phyloP scores from a whole-genome alignment of 2,888 invertebrate genomes.

The Colletes collaris region DNA sequence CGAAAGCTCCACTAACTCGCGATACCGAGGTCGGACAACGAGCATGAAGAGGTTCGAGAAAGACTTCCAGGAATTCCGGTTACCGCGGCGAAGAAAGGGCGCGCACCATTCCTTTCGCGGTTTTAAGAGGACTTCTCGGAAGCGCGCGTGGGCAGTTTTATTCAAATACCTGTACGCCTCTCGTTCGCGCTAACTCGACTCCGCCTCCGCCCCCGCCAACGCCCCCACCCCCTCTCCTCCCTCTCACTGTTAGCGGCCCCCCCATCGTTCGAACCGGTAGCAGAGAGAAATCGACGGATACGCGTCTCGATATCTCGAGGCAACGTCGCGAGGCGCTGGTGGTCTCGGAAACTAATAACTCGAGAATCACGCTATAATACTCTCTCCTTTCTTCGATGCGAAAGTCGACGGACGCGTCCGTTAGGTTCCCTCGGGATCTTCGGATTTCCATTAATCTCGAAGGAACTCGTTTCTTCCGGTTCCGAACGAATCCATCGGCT shows the following conservation, averaged over 20 bases:
- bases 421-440: background rate
- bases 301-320: slow-evolving; percentile 14
- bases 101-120: slow-evolving; percentile 39
- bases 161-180: slow-evolving; percentile 31
- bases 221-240: too few relatives aligned
- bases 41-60: background rate
- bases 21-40: slow-evolving; percentile 2
- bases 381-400: background rate
- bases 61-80: slow-evolving; percentile 41
- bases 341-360: slow-evolving; percentile 4
- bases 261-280: background rate
- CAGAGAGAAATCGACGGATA: slow-evolving; percentile 35
- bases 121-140: slow-evolving; percentile 43
- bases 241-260: background rate
- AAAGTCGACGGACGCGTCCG: background rate
- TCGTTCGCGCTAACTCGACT: too few relatives aligned
- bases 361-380: background rate
- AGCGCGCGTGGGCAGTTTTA: slow-evolving; percentile 52
- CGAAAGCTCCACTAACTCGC: slow-evolving; percentile 21
- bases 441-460: slow-evolving; percentile 20
- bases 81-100: slow-evolving; percentile 36
- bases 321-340: background rate
- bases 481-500: background rate
- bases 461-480: background rate
- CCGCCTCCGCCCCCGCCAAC: background rate